Evolutionary conservation across 2,797 vertebrate species (phyloP), one percentile per base, ranked within the genome.

Genomic region (Amphiprion clarkii): DNA sequence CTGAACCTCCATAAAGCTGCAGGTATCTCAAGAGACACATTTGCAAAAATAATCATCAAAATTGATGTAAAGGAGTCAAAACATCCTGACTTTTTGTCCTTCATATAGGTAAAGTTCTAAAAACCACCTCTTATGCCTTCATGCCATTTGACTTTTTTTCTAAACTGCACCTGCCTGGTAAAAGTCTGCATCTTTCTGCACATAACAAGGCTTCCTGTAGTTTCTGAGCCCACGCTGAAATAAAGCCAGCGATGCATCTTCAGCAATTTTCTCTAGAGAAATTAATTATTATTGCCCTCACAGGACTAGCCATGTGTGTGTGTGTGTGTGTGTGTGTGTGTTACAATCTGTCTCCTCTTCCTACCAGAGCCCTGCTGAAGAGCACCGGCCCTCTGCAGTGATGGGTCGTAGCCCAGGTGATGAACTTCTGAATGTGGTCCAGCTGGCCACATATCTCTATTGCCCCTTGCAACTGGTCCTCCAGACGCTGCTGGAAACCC

Each of bases 281-380:
- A 59, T 64, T 3, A 65, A 78, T 40, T 39, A 68, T 16, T 51
- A 25, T n/a, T 25, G 25, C 29, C 60, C 59, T 46, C 11, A 33
- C 12, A 33, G 46, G 55, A 40, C 21, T 57, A 14, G 52, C 29
- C 64, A 58, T 44, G 29, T 29, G 21, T 61, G 46, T 56, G 44
- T 40, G 23, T 21, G 46, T n/a, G 46, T 48, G 46, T 54, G 12
- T 42, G 21, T 63, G 31, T 53, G 53, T 72, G 46, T 79, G 65
- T 57, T 69, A 29, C 19, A 67, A 8, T 57, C 19, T 11, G 42
- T 71, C 44, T 64, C 67, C 57, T 67, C 58, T 25, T 84, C 95
- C 77, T 96, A 99, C 98, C 97, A 98, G 93, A 68, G 98, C 96
- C 89, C 96, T 98, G 88, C 97, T 99, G 96, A 99, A 99, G 85